Base-by-base conservation (phyloP, 2,888 invertebrate genomes). In the Hydraecia micacea region DNA sequence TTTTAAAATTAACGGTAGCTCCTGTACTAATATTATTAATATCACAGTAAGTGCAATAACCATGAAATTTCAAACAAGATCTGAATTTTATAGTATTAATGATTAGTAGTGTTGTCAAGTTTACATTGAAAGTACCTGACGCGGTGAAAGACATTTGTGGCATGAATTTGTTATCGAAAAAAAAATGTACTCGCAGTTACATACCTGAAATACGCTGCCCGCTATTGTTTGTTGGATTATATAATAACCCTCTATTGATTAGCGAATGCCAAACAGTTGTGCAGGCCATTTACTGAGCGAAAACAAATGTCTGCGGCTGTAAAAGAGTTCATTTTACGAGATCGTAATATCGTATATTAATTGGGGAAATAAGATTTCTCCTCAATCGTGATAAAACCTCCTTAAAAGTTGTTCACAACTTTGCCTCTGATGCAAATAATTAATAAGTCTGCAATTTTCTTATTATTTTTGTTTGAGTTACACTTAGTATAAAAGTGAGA, bases 281-380 rank as follows among this genome's bases (percentile, higher is more conserved):
- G 62, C 66, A 58, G 42, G 52, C 55, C 58, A 68, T 32, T 71
- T 73, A 71, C 65, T 71, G 60, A 73, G 66, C 52, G 46, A 70
- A 67, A 84, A 73, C 60, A 55, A 78, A 77, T 32, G 49, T 46
- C 9, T 71, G 55, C 55, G 7, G 52, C 42, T 68, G 42, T 74
- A 49, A 46, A 73, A 76, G 46, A 73, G 69, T 80, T 77, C 76
- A 75, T 79, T 83, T 83, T 67, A 83, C 70, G 62, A 80, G n/a
- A 75, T 72, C 39, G 62, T 70, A 75, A 71, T 80, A 81, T 67
- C 74, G 55, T 55, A 82, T 68, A 42, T 68, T 70, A 63, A 52
- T 71, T 60, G 77, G 79, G 72, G 82, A 84, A 86, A 87, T 88
- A 49, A 73, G 70, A 86, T 86, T 86, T 87, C 86, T 79, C 75